Conservation (phyloP, 1,140 invertebrate genomes). For the Mycetomoellerius zeteki region DNA sequence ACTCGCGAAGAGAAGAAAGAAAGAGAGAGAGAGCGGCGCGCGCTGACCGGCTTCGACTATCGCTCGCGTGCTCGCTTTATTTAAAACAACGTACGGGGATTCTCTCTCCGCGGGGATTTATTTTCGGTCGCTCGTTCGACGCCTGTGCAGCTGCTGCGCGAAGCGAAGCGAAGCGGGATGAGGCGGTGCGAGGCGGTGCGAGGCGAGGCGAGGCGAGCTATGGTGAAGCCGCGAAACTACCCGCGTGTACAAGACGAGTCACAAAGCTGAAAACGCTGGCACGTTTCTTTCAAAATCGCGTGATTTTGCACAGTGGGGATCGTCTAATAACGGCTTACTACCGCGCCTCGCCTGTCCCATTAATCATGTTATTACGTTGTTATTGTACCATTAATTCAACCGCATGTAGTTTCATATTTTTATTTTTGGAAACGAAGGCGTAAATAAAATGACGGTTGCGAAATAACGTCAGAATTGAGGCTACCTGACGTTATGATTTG, state of each 20-base stretch:
- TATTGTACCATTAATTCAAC: background rate
- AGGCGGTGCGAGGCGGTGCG: conserved; percentile 36
- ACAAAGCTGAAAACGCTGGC: conserved; percentile 6
- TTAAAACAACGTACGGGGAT: conserved; percentile 81
- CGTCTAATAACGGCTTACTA: background rate
- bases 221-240: conserved; percentile 28
- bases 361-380: background rate
- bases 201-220: background rate
- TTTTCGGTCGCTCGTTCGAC: conserved; percentile 81
- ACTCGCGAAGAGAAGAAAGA: background rate
- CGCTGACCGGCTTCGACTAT: conserved; percentile 69
- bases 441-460: background rate
- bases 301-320: background rate
- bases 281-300: conserved; percentile 30
- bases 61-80: conserved; percentile 77
- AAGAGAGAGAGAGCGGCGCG: background rate
- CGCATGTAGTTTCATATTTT: background rate
- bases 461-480: background rate
- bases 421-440: conserved; percentile 21
- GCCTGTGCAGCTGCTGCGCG: conserved; percentile 70
- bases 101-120: conserved; percentile 81
- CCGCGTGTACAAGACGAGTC: conserved; percentile 28
- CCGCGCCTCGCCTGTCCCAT: background rate
- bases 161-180: conserved; percentile 34
- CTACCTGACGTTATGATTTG: background rate